Evolutionary conservation across 2,113 vertebrate species (phyloP).

Genomic region (Misgurnus anguillicaudatus): DNA sequence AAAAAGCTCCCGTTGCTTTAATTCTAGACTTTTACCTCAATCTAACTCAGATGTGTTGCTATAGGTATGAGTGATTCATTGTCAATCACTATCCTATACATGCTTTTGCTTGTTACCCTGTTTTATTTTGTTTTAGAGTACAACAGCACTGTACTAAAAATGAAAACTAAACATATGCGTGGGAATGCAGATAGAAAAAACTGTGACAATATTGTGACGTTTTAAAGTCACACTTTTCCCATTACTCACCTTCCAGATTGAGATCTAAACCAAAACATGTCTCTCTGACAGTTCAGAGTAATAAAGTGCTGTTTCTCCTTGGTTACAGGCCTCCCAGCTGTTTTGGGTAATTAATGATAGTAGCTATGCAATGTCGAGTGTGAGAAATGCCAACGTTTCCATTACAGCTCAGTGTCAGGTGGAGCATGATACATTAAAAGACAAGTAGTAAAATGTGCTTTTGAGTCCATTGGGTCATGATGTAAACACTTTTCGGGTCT

Average conservation of each 20-base stretch:
- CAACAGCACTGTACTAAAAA: background rate
- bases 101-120: background rate
- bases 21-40: slow-evolving; percentile 49
- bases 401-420: slow-evolving; percentile 46
- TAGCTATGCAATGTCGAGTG: slow-evolving; percentile 50
- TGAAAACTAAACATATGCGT: background rate
- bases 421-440: slow-evolving; percentile 34
- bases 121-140: background rate
- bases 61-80: slow-evolving; percentile 19
- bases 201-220: background rate
- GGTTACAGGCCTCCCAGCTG: slow-evolving; percentile 59
- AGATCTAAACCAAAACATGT: slow-evolving; percentile 57
- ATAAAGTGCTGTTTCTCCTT: slow-evolving; percentile 53
- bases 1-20: slow-evolving; percentile 65
- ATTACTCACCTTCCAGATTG: slow-evolving; percentile 55
- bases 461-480: slow-evolving; percentile 40
- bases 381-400: slow-evolving; percentile 58
- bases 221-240: slow-evolving; percentile 30
- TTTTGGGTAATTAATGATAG: slow-evolving; percentile 63
- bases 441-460: slow-evolving; percentile 26
- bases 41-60: slow-evolving; percentile 9
- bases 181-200: slow-evolving; percentile 2
- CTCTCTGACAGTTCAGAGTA: slow-evolving; percentile 61
- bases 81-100: background rate
- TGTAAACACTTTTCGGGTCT: slow-evolving; percentile 15